Evolutionary conservation across 2,797 vertebrate species (phyloP).

Genomic region (Amazona finschi): DNA sequence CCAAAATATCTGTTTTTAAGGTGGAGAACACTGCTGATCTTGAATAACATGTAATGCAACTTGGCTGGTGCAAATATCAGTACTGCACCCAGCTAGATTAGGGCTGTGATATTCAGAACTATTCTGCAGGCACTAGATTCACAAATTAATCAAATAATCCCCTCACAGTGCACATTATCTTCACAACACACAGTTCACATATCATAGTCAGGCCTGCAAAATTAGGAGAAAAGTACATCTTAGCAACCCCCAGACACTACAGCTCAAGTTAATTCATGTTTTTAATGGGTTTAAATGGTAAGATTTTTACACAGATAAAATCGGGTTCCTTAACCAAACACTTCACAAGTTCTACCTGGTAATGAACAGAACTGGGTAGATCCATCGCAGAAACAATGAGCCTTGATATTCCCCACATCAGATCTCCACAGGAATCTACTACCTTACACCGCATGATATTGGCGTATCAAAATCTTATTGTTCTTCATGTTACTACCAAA

Average conservation of each 20-base stretch:
- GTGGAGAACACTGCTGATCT: neutral
- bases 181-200: neutral
- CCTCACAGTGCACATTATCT: neutral
- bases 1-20: neutral
- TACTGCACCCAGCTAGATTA: neutral
- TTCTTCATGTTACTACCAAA: neutral
- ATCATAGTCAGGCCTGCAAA: neutral
- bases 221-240: neutral
- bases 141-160: neutral
- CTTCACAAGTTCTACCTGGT: neutral
- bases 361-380: neutral
- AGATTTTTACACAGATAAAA: neutral
- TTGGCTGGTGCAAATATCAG: neutral
- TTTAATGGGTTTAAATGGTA: neutral
- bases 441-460: neutral
- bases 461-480: neutral
- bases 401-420: neutral
- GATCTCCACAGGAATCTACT: neutral
- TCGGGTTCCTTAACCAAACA: neutral
- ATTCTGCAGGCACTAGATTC: neutral
- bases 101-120: neutral
- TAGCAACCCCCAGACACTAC: neutral
- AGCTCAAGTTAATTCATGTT: neutral
- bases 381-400: neutral
- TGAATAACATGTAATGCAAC: neutral